These are phyloP conservation scores for Andinoacara biseriatus DNA, from an alignment of 2,113 vertebrate species.

Conservation along the genomic window DNA sequence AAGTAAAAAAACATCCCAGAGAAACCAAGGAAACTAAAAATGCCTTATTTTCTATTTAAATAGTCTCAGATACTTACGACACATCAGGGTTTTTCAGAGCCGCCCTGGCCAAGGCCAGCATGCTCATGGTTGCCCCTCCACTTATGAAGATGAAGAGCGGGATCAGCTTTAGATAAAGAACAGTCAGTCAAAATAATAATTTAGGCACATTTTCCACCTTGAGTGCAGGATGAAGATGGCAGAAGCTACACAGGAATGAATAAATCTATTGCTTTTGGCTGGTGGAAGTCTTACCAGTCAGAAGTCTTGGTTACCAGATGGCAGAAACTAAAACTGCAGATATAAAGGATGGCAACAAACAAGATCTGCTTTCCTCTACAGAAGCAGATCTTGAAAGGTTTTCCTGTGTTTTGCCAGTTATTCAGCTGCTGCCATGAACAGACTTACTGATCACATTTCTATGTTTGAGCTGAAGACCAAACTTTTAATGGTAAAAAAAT, in stretches of 20 bases:
- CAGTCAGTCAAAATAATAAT: background rate
- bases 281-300: too few species aligned
- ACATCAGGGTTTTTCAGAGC: slow-evolving; percentile 91
- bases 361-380: background rate
- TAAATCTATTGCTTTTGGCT: background rate
- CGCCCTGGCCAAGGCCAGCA: slow-evolving; percentile 83
- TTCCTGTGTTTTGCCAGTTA: background rate
- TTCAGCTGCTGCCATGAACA: too few species aligned
- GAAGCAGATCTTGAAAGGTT: background rate
- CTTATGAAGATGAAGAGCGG: slow-evolving; percentile 94
- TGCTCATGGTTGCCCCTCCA: slow-evolving; percentile 83
- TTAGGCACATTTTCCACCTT: background rate
- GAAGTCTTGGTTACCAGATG: background rate
- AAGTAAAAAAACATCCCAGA: background rate
- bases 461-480: background rate
- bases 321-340: background rate
- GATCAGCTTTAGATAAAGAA: slow-evolving; percentile 82
- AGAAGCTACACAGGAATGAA: background rate
- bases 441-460: background rate
- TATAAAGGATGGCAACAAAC: background rate
- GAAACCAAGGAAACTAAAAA: background rate
- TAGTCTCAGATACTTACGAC: slow-evolving; percentile 76
- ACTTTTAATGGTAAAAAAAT: too few species aligned
- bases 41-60: background rate
- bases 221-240: background rate